Conservation (phyloP, 53 echinoderm and acorn worm species). For the Luidia sarsii region DNA sequence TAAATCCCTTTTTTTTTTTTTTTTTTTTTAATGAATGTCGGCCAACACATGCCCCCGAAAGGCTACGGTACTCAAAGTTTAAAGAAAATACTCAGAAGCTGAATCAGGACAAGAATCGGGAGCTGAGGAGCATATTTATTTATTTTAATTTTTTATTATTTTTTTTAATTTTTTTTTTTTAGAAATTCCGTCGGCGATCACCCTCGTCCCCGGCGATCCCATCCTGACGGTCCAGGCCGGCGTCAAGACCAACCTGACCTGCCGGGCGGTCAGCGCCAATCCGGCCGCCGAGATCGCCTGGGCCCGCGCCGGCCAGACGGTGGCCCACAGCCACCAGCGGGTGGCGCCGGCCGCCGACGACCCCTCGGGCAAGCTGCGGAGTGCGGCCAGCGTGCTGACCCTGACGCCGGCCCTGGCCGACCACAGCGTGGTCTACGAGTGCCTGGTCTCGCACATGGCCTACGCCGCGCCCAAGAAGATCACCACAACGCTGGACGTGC, state of each 20-base stretch:
- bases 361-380: conserved; percentile 72
- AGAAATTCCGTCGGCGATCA: conserved; percentile 69
- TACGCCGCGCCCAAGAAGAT: conserved; percentile 46
- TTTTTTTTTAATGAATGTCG: too few relatives aligned
- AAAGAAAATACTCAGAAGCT: too few relatives aligned
- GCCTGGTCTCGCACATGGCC: conserved; percentile 72
- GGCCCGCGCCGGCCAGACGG: conserved; percentile 39
- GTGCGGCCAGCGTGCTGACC: conserved; percentile 61
- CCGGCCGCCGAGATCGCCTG: conserved; percentile 70
- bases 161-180: too few relatives aligned
- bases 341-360: conserved; percentile 45
- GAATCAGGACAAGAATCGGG: too few relatives aligned
- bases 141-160: too few relatives aligned
- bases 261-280: conserved; percentile 74
- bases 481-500: conserved; percentile 70
- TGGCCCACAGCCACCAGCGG: conserved; percentile 13
- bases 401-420: conserved; percentile 67
- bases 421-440: conserved; percentile 63
- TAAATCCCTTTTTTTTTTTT: too few relatives aligned
- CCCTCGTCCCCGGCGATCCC: conserved; percentile 46
- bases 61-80: too few relatives aligned
- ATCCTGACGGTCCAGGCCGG: conserved; percentile 58
- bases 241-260: conserved; percentile 64
- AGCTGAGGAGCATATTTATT: too few relatives aligned
- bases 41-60: too few relatives aligned